Evolutionary conservation across 1,140 invertebrate species (phyloP).

Genomic region (Diuraphis noxia): DNA sequence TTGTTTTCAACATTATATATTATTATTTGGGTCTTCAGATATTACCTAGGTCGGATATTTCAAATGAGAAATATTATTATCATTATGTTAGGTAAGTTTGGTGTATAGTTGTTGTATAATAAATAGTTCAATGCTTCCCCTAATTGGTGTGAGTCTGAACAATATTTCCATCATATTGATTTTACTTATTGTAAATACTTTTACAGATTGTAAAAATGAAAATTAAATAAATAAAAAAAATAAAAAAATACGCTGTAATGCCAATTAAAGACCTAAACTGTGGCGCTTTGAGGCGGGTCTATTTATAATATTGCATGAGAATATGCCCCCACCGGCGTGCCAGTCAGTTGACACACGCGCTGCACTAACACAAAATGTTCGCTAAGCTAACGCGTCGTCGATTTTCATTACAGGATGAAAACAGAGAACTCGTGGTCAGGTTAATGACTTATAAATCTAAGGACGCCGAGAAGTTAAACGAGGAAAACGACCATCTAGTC

Average conservation of each 20-base stretch:
- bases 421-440: slow-evolving; percentile 81
- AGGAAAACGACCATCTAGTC: slow-evolving; percentile 90
- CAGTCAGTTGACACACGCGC: slow-evolving; percentile 33
- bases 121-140: neutral
- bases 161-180: neutral
- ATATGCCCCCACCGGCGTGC: slow-evolving; percentile 21
- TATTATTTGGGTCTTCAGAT: neutral
- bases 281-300: slow-evolving; percentile 22
- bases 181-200: neutral
- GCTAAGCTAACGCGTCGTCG: slow-evolving; percentile 42
- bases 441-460: slow-evolving; percentile 89
- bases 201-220: neutral
- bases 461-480: slow-evolving; percentile 92
- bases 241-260: slow-evolving; percentile 17
- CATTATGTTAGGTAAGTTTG: neutral
- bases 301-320: slow-evolving; percentile 37
- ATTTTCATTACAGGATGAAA: slow-evolving; percentile 76
- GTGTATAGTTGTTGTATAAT: neutral
- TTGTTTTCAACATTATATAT: neutral
- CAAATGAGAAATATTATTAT: neutral
- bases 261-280: slow-evolving; percentile 43
- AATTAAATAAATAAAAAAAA: slow-evolving; percentile 17
- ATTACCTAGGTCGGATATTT: neutral
- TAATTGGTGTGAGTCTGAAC: neutral
- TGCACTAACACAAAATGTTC: slow-evolving; percentile 21